Conservation (phyloP, 2,888 invertebrate species). For the Poecilobothrus nobilitatus region DNA sequence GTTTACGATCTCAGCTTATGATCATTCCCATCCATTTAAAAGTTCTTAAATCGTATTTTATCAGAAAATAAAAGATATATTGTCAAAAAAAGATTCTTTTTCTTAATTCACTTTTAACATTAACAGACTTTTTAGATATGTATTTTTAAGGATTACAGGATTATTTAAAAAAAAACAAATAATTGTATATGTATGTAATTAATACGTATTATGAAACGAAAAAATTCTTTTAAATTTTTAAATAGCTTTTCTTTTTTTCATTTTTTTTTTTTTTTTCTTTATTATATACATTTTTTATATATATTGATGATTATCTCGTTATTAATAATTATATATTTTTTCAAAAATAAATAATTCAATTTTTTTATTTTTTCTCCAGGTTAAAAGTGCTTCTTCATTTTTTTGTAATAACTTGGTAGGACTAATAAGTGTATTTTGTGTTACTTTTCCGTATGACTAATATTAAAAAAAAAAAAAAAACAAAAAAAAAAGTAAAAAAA, state of each 20-base stretch:
- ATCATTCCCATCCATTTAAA: too few species aligned
- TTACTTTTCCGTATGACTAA: constrained; percentile 1
- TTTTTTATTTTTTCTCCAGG: constrained; percentile 6
- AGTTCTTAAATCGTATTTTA: too few species aligned
- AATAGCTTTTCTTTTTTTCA: background rate
- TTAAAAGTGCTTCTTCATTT: constrained; percentile 4
- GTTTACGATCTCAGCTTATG: too few species aligned
- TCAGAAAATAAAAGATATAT: too few species aligned
- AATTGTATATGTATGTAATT: too few species aligned
- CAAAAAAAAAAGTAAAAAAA: background rate
- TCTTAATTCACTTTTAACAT: too few species aligned
- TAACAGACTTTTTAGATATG: too few species aligned
- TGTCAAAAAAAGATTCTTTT: too few species aligned
- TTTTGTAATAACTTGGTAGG: constrained; percentile 6
- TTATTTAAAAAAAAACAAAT: too few species aligned
- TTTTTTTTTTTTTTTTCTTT: background rate
- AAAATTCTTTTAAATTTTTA: background rate
- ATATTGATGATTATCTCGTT: background rate
- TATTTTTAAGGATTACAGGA: too few species aligned
- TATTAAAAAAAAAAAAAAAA: background rate
- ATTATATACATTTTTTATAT: background rate
- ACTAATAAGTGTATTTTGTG: constrained; percentile 6
- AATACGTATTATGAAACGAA: too few species aligned
- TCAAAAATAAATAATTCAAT: constrained; percentile 2
- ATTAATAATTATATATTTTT: background rate